Conservation (phyloP, 2,888 invertebrate genomes). For the Diaprepes abbreviatus region DNA sequence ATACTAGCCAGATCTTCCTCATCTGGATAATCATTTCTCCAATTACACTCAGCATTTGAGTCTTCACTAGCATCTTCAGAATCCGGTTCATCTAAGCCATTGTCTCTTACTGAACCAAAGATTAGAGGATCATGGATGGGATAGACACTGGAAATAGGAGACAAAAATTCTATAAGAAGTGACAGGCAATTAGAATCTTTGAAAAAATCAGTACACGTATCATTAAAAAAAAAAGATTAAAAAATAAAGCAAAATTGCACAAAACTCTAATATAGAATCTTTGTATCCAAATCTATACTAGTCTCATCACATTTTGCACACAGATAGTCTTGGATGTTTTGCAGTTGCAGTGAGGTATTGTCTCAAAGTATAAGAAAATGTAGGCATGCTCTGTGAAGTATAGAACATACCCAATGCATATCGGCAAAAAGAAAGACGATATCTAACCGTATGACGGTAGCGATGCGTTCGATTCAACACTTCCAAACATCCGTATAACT, state of each 20-base stretch:
- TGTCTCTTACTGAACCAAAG: conserved; percentile 61
- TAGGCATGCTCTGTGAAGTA: too few species aligned
- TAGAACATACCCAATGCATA: too few species aligned
- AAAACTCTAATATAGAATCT: conserved; percentile 11
- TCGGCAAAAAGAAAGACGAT: too few species aligned
- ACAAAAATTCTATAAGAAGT: conserved; percentile 29
- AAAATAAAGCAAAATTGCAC: neutral
- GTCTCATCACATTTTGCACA: too few species aligned
- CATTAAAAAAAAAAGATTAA: neutral
- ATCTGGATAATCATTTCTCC: conserved; percentile 84
- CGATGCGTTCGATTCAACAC: too few species aligned
- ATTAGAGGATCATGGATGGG: conserved; percentile 65
- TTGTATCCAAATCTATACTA: neutral
- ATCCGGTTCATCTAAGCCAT: conserved; percentile 62
- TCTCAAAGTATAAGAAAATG: too few species aligned
- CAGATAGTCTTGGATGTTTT: too few species aligned
- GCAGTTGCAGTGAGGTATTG: too few species aligned
- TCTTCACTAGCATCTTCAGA: conserved; percentile 75
- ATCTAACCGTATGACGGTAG: too few species aligned
- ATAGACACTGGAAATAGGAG: conserved; percentile 62
- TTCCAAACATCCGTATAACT: too few species aligned
- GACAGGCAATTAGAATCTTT: neutral
- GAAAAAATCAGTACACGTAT: neutral
- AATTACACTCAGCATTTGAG: conserved; percentile 84
- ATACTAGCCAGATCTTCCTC: conserved; percentile 71